Base-by-base conservation (phyloP, 2,797 vertebrate genomes). In the Myotis myotis region DNA sequence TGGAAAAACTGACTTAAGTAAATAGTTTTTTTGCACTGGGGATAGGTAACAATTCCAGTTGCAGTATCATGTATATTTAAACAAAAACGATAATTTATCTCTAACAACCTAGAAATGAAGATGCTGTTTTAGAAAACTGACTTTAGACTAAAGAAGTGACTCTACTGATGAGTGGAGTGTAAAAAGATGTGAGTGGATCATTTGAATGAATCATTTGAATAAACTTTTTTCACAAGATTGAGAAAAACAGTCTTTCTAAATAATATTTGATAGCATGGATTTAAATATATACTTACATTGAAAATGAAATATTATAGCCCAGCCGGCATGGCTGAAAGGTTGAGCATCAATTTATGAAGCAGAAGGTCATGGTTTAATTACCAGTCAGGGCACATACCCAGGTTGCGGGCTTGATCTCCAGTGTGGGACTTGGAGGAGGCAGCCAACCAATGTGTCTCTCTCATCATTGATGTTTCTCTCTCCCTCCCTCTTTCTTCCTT, bases 91-190 rank as follows among this genome's bases (percentile, higher is more conserved):
- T 11, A 72, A 1, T 41, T 10, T 30, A 49, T 79, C 19, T 66
- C 28, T 47, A 41, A 55, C 30, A 64, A 25, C 28, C 11, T 74
- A 78, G 55, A 71, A 78, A 81, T 83, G 30, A 93, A 91, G 74
- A 53, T 88, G 20, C 71, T 72, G 51, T 75, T 90, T 62, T 87
- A 60, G 70, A 87, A 90, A 94, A 64, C 70, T 33, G 36, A 74
- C 11, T 90, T 90, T 71, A 75, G 41, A 36, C 47, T 75, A 7
- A 95, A 94, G 47, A 88, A 86, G 8, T 74, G 23, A 6, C 17
- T 84, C 88, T 49, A 36, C 33, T 51, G 33, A 36, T 79, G 30
- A 68, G 28, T 49, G 44, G 49, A 49, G 11, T 71, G 17, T 87
- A 38, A 53, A 60, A 64, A 75, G 62, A 64, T 60, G 12, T 16